Percentiles rank a stretch among this genome's conserved stretches.
Conservation (phyloP, 2,113 vertebrate species). For the Cebus imitator region DNA sequence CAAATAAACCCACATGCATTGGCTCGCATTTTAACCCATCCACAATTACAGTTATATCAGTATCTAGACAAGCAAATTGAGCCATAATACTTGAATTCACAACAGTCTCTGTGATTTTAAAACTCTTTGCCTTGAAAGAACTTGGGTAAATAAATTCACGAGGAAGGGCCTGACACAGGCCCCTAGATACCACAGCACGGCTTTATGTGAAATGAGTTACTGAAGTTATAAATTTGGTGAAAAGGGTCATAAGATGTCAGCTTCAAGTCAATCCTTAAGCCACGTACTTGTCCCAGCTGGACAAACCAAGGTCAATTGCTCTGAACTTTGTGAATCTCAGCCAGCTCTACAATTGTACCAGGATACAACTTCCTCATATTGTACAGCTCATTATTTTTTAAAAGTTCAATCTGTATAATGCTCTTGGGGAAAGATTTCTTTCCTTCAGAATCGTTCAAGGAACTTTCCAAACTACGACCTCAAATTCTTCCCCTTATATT, state of each 20-base stretch:
- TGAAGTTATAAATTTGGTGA: background rate
- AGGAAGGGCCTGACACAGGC: background rate
- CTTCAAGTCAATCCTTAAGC: background rate
- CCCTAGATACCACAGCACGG: background rate
- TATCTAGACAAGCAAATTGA: background rate
- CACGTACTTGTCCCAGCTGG: background rate
- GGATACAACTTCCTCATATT: background rate
- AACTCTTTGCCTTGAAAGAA: conserved; percentile 6
- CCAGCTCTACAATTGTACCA: background rate
- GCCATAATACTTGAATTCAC: background rate
- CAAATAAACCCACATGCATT: background rate
- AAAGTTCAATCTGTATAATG: background rate
- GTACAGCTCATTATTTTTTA: background rate
- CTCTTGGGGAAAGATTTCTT: background rate
- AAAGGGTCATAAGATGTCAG: conserved; percentile 49
- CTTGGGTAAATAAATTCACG: conserved; percentile 1
- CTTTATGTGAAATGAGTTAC: conserved; percentile 1
- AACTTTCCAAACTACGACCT: background rate
- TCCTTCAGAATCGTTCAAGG: background rate
- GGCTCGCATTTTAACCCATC: background rate
- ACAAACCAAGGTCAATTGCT: conserved; percentile 22
- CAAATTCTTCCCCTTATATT: background rate
- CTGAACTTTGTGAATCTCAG: background rate
- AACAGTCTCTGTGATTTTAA: background rate
- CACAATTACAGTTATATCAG: background rate